phyloP scores from a whole-genome alignment of 2,888 invertebrate genomes.

The Therioaphis trifolii region DNA sequence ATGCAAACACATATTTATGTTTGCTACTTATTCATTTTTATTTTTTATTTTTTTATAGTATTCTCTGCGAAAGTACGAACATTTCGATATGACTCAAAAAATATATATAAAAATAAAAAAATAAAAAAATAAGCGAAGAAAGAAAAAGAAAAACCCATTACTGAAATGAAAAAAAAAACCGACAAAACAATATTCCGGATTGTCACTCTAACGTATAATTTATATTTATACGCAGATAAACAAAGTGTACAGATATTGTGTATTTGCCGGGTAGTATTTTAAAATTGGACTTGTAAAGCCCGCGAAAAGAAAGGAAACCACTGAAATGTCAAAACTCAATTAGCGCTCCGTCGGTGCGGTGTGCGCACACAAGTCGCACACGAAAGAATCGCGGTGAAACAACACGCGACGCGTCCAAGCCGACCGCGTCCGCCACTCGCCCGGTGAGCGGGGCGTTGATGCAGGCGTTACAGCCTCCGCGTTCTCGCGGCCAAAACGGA shows the following conservation, averaged over 20 bases:
- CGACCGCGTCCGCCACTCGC: not conserved
- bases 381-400: not conserved
- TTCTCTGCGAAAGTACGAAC: not conserved
- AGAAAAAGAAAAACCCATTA: slow-evolving; percentile 23
- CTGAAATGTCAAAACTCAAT: too few relatives aligned
- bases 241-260: not conserved
- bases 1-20: too few relatives aligned
- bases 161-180: slow-evolving; percentile 15
- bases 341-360: not conserved
- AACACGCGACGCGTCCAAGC: not conserved
- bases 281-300: too few relatives aligned
- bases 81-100: not conserved
- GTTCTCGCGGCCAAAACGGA: too few relatives aligned
- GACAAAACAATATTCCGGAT: not conserved
- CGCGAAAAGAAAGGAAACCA: not conserved
- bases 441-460: too few relatives aligned
- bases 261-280: too few relatives aligned
- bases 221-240: not conserved
- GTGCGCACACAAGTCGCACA: not conserved
- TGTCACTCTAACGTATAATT: not conserved
- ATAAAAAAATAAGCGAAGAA: not conserved
- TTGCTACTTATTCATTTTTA: not conserved
- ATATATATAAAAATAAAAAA: too few relatives aligned
- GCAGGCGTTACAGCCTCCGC: too few relatives aligned
- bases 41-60: not conserved